Percentiles rank a stretch among this genome's conserved stretches.
phyloP scores from a whole-genome alignment of 2,797 vertebrate genomes.

The Liparis tanakae region DNA sequence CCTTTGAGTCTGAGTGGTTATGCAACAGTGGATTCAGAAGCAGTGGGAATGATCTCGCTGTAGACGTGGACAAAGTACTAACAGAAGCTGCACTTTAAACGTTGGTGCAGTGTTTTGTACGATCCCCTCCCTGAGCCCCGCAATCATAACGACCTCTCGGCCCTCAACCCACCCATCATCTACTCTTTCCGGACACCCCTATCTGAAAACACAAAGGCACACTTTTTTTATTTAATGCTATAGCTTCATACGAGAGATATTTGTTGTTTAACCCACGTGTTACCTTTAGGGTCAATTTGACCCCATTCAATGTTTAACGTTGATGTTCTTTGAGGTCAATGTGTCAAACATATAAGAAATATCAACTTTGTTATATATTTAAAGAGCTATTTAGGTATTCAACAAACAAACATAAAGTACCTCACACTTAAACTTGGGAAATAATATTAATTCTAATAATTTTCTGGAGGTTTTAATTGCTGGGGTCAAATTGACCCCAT shows the following conservation, averaged over 20 bases:
- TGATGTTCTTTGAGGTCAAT: too few species aligned
- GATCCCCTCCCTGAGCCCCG: conserved; percentile 19
- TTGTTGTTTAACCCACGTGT: too few species aligned
- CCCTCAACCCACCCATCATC: conserved; percentile 16
- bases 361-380: too few species aligned
- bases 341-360: too few species aligned
- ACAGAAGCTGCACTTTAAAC: conserved; percentile 58
- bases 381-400: too few species aligned
- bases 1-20: conserved; percentile 43
- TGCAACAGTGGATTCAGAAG: conserved; percentile 59
- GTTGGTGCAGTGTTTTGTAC: conserved; percentile 24
- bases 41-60: conserved; percentile 61
- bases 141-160: conserved; percentile 36
- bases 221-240: conserved; percentile 22
- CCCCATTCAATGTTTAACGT: too few species aligned
- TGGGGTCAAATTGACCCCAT: too few species aligned
- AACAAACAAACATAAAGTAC: too few species aligned
- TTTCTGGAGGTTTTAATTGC: too few species aligned
- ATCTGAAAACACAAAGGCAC: conserved; percentile 9
- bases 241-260: conserved; percentile 1
- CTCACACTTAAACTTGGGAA: too few species aligned
- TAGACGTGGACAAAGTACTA: conserved; percentile 62
- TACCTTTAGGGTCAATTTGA: too few species aligned
- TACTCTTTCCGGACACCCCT: conserved; percentile 5
- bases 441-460: too few species aligned